Evolutionary conservation across 1,140 invertebrate genomes (phyloP).

Genomic region (Calliopsis andreniformis): DNA sequence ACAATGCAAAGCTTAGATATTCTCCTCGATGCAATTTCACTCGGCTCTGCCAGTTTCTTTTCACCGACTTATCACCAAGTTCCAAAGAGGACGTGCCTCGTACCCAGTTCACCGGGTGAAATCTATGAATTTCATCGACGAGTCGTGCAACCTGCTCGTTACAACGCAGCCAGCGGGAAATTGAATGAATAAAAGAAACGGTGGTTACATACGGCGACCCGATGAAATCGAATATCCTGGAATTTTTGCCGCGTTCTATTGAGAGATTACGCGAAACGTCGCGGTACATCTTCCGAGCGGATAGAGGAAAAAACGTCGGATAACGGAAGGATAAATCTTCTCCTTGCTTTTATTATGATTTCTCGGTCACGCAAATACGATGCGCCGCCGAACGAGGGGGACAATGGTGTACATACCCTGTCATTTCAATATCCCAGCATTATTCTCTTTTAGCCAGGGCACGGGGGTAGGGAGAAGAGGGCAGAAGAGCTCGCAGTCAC

Average conservation of each 20-base stretch:
- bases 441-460: neutral
- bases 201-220: neutral
- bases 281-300: neutral
- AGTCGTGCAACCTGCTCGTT: neutral
- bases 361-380: neutral
- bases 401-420: neutral
- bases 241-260: conserved; percentile 20
- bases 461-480: neutral
- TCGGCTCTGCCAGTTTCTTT: too few relatives aligned
- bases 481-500: neutral
- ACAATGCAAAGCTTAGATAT: too few relatives aligned
- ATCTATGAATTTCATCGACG: conserved; percentile 24
- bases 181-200: conserved; percentile 45
- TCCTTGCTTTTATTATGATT: conserved; percentile 11
- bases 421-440: conserved; percentile 21
- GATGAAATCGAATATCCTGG: neutral
- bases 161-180: neutral
- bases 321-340: conserved; percentile 14
- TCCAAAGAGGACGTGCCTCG: conserved; percentile 3
- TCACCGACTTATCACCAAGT: too few relatives aligned
- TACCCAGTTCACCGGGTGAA: neutral
- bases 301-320: neutral
- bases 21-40: too few relatives aligned
- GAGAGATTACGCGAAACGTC: conserved; percentile 6
- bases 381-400: neutral